phyloP scores from a whole-genome alignment of 1,140 invertebrate species.

The Drosophila grimshawi region DNA sequence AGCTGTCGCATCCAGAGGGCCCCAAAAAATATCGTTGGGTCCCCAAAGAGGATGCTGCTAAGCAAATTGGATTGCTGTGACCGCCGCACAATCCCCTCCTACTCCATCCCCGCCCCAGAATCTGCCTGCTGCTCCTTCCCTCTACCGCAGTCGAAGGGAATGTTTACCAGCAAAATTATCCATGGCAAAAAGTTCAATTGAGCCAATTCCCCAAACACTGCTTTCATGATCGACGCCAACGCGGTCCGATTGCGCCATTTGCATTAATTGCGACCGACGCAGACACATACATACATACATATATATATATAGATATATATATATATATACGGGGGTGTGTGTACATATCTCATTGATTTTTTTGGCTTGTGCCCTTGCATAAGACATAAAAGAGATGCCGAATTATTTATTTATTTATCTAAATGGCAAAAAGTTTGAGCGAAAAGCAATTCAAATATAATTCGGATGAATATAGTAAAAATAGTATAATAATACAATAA shows the following conservation, averaged over 20 bases:
- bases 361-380: neutral
- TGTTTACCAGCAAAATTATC: constrained; percentile 45
- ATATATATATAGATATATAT: neutral
- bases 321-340: neutral
- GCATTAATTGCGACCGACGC: constrained; percentile 56
- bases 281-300: constrained; percentile 18
- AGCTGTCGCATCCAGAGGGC: constrained; percentile 29
- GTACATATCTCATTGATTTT: too few species aligned
- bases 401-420: too few species aligned
- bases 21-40: neutral
- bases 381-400: constrained; percentile 5
- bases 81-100: neutral
- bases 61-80: constrained; percentile 48
- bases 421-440: too few species aligned
- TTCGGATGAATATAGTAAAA: too few species aligned
- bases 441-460: too few species aligned
- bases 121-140: neutral
- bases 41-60: constrained; percentile 33
- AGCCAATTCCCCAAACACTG: constrained; percentile 35
- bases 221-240: constrained; percentile 40
- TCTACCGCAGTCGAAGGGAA: neutral
- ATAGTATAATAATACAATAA: too few species aligned
- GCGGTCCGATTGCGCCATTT: constrained; percentile 32
- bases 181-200: constrained; percentile 51
- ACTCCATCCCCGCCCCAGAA: neutral